Evolutionary conservation across 2,113 vertebrate species (phyloP).

Genomic region (Vombatus ursinus): DNA sequence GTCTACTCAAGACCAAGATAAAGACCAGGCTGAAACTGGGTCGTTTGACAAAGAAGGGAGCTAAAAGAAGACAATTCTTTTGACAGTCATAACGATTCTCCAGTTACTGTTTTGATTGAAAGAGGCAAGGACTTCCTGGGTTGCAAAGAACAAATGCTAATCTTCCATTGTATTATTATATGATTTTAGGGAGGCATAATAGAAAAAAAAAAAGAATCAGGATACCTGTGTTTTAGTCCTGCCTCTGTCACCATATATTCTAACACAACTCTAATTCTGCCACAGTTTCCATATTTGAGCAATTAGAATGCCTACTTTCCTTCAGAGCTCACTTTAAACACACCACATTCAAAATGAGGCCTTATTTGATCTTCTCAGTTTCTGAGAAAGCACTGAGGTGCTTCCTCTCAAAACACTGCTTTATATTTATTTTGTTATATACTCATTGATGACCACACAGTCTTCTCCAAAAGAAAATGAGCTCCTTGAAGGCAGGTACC

Average conservation of each 20-base stretch:
- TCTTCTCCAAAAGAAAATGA: background rate
- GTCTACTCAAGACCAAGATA: background rate
- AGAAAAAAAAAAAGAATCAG: background rate
- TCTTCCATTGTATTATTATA: background rate
- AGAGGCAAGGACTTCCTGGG: background rate
- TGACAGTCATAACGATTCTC: background rate
- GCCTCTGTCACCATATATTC: background rate
- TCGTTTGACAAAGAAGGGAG: background rate
- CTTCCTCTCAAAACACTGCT: background rate
- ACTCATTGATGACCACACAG: background rate
- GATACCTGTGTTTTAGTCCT: background rate
- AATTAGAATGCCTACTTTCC: background rate
- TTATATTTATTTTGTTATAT: background rate
- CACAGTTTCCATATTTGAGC: background rate
- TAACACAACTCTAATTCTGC: background rate
- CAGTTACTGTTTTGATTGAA: slow-evolving; percentile 1
- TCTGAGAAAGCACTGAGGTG: too few relatives aligned
- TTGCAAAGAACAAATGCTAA: background rate
- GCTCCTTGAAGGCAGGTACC: background rate
- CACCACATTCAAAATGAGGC: background rate
- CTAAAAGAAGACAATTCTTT: background rate
- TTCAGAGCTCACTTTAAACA: background rate
- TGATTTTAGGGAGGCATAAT: background rate
- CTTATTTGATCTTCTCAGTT: background rate
- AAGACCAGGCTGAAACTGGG: background rate